Base-by-base conservation (phyloP, 2,113 vertebrate genomes). In the Oryzias woworae region DNA sequence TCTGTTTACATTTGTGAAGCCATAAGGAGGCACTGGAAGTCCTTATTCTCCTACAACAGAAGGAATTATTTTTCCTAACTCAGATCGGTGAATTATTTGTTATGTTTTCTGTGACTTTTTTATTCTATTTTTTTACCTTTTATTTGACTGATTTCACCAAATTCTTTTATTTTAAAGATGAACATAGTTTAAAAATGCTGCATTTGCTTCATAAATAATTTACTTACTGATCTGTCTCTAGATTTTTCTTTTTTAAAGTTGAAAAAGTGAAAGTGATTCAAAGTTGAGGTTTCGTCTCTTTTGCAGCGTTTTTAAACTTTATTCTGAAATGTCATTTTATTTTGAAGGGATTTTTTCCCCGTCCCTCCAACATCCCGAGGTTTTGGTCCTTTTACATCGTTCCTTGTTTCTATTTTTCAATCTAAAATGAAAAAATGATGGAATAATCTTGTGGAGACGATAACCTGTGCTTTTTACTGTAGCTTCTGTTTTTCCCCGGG, bases 81-180 rank as follows among this genome's bases (percentile, higher is more conserved):
- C 26, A 6, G 0, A 22, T 49, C 22, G 22, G 14, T 10, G 15
- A 53, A 53, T 8, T 28, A 8, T 22, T 3, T 5, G 26, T 28
- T 0, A 15, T 14, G 24, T 15, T 14, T 6, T 18, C 10, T 14
- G 4, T 14, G 13, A 41, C 28, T 20, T n/a, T 18, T 18, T 7
- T 20, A 22, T 14, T 23, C 14, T 14, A 10, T 28, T 23, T 67
- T 69, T 69, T 58, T 62, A 36, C 6, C 44, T 12, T 0, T 42
- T 61, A 48, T 20, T 23, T 23, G 63, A 69, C 66, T 58, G 54
- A 42, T 53, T 61, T 62, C 71, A 59, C 66, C 50, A 53, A 36
- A 36, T 36, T 10, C 8, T 36, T 1, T 10, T 10, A 2, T 10
- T 36, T 36, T 28, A 28, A 5, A 28, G 26, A 28, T 4, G 8